Percentiles rank a stretch among this genome's conserved stretches.
Conservation (phyloP, 2,797 vertebrate species). For the Galago senegalensis region DNA sequence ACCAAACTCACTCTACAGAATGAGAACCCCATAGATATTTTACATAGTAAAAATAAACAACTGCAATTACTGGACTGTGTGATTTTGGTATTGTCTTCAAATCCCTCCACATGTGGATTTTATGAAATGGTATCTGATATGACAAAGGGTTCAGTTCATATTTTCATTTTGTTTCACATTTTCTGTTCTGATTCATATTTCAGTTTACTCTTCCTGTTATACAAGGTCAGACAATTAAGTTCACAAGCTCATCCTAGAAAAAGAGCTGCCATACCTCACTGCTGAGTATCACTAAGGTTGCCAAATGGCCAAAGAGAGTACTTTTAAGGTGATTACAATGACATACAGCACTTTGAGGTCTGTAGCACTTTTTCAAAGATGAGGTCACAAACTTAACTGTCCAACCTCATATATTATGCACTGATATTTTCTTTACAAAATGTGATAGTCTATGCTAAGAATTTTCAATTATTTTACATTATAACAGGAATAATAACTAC, state of each 20-base stretch:
- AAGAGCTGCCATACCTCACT: too few species aligned
- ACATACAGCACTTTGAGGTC: too few species aligned
- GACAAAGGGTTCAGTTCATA: background rate
- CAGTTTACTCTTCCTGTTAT: background rate
- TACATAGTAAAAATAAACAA: background rate
- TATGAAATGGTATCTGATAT: background rate
- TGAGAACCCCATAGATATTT: background rate
- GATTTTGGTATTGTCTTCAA: slow-evolving; percentile 27
- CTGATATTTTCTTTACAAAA: slow-evolving; percentile 49
- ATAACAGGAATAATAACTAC: background rate
- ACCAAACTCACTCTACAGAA: background rate
- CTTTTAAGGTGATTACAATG: too few species aligned
- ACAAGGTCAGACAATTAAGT: too few species aligned
- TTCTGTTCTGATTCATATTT: slow-evolving; percentile 34
- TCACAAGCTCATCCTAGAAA: too few species aligned
- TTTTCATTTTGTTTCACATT: slow-evolving; percentile 63
- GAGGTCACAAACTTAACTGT: too few species aligned
- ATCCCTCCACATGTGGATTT: background rate
- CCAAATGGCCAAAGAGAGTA: too few species aligned
- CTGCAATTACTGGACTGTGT: background rate
- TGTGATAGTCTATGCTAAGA: background rate
- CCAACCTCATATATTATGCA: background rate
- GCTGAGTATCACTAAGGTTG: too few species aligned
- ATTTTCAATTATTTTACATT: slow-evolving; percentile 6
- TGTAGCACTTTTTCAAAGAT: too few species aligned